phyloP scores from a whole-genome alignment of 2,888 invertebrate genomes.

The Plutella xylostella region DNA sequence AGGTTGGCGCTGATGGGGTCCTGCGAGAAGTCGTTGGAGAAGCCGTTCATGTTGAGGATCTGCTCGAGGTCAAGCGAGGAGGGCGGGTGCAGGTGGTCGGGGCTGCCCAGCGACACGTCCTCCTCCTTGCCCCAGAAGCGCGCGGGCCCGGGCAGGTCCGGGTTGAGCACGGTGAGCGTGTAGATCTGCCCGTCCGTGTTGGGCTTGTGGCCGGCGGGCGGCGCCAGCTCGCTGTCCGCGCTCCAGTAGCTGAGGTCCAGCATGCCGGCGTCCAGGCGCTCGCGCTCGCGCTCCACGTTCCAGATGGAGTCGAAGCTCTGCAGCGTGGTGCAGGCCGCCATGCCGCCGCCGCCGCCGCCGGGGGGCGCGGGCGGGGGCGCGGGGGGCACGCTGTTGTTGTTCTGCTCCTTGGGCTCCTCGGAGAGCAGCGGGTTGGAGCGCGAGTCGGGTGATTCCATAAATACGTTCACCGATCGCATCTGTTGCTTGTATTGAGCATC shows the following conservation, averaged over 20 bases:
- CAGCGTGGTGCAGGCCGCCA: constrained; percentile 53
- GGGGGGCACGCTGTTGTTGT: constrained; percentile 71
- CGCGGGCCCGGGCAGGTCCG: constrained; percentile 76
- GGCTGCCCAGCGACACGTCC: constrained; percentile 71
- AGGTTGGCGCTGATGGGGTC: constrained; percentile 58
- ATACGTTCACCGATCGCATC: constrained; percentile 76
- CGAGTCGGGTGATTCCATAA: constrained; percentile 70
- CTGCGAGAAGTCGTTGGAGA: constrained; percentile 70
- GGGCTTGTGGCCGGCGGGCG: constrained; percentile 19
- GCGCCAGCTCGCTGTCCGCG: constrained; percentile 71
- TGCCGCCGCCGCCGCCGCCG: constrained; percentile 32
- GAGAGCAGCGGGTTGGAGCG: constrained; percentile 60
- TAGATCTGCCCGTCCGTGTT: constrained; percentile 88
- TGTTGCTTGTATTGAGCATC: constrained; percentile 77
- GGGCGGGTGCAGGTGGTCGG: constrained; percentile 69
- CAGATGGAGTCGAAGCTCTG: constrained; percentile 73
- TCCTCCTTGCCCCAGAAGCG: constrained; percentile 77
- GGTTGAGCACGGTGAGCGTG: constrained; percentile 88
- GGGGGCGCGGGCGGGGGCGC: constrained; percentile 17
- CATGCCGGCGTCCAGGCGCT: constrained; percentile 78
- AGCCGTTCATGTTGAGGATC: constrained; percentile 78
- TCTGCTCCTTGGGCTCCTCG: constrained; percentile 69
- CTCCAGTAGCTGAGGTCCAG: constrained; percentile 88
- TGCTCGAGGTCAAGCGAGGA: constrained; percentile 82
- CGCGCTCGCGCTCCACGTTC: constrained; percentile 79